Conservation (phyloP, 1,140 invertebrate genomes). For the Diprion similis region DNA sequence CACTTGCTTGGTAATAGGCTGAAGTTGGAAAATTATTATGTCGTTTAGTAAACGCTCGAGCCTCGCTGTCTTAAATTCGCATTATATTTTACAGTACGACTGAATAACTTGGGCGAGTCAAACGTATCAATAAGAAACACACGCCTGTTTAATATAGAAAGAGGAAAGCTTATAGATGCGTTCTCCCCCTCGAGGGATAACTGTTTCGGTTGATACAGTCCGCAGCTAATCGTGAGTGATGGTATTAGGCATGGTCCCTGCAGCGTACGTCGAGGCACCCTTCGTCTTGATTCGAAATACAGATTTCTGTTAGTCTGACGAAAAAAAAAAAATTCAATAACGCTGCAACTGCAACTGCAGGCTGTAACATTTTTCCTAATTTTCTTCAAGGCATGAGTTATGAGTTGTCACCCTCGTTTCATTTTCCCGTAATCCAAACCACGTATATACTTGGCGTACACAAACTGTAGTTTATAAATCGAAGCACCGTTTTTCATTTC, state of each 20-base stretch:
- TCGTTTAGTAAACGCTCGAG: background rate
- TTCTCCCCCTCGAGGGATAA: background rate
- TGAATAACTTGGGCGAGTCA: background rate
- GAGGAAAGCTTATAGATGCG: background rate
- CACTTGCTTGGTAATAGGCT: too few relatives aligned
- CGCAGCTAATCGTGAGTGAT: background rate
- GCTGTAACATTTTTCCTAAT: background rate
- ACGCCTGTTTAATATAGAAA: background rate
- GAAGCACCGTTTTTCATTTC: too few relatives aligned
- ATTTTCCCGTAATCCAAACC: too few relatives aligned
- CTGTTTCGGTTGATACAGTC: background rate
- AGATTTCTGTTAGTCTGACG: background rate
- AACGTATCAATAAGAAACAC: background rate
- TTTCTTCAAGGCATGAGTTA: constrained; percentile 1
- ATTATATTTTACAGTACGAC: background rate
- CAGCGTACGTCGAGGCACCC: background rate
- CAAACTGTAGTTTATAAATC: too few relatives aligned
- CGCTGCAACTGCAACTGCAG: background rate
- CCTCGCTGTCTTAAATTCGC: background rate
- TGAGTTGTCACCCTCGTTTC: background rate
- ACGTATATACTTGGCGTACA: too few relatives aligned
- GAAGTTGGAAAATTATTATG: too few relatives aligned
- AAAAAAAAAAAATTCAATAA: background rate
- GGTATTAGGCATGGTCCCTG: background rate
- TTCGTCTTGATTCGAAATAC: background rate